phyloP scores from a whole-genome alignment of 1,140 invertebrate genomes.

The Sitodiplosis mosellana region DNA sequence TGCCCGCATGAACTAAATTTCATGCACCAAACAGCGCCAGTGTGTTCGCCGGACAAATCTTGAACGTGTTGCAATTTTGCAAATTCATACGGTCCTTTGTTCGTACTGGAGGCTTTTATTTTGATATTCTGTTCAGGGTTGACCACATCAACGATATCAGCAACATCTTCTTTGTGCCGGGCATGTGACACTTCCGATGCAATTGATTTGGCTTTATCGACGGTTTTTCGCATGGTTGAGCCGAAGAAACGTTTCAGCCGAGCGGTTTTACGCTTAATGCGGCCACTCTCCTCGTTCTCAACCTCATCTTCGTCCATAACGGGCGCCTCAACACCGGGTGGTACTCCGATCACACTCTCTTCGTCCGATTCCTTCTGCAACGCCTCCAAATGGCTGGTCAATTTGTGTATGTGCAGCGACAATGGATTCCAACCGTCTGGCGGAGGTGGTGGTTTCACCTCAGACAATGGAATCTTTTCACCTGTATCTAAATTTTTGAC shows the following conservation, averaged over 20 bases:
- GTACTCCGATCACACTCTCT: constrained; percentile 62
- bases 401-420: constrained; percentile 83
- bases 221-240: constrained; percentile 69
- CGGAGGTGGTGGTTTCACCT: constrained; percentile 22
- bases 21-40: constrained; percentile 94
- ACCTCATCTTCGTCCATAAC: constrained; percentile 33
- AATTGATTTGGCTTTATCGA: constrained; percentile 76
- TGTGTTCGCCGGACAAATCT: constrained; percentile 68
- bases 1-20: constrained; percentile 92
- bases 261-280: constrained; percentile 33
- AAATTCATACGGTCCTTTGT: constrained; percentile 93
- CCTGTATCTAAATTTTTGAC: constrained; percentile 87
- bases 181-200: constrained; percentile 73
- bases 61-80: constrained; percentile 43
- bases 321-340: constrained; percentile 36
- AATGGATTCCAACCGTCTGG: constrained; percentile 44
- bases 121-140: constrained; percentile 72
- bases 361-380: constrained; percentile 51
- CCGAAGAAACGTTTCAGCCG: constrained; percentile 73
- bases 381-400: constrained; percentile 28
- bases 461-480: constrained; percentile 25
- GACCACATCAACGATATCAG: constrained; percentile 70
- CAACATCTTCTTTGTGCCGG: constrained; percentile 65
- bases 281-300: constrained; percentile 22
- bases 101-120: constrained; percentile 80